Base-by-base conservation (phyloP, 2,797 vertebrate species). In the Takifugu rubripes region DNA sequence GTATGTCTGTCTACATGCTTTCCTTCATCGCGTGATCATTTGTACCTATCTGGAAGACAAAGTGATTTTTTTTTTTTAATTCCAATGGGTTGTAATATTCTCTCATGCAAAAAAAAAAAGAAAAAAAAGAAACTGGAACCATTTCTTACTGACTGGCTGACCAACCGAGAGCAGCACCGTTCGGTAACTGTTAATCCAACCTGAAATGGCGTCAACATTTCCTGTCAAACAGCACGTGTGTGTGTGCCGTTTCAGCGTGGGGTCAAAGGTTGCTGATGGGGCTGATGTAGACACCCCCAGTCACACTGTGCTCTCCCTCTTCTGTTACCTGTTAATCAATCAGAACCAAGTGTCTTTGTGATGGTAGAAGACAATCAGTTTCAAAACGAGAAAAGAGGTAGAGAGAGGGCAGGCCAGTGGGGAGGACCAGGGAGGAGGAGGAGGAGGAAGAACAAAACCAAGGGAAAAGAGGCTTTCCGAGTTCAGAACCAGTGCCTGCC, bases 301-400 rank as follows among this genome's bases (percentile, higher is more conserved):
- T 90, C 90, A 84, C 90, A 91, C 90, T 91, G 90, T 91, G 88
- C 88, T 91, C 91, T 90, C 90, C 89, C 89, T 90, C 87, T 89
- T 91, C 89, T 90, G 85, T 89, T 90, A 90, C 91, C 89, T 90
- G 91, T 91, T 88, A 90, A 90, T 91, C 91, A 91, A 91, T 92
- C 90, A 91, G 90, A 92, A 91, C 89, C 87, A 91, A 92, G 90
- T 92, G 91, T 92, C 91, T 92, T 92, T 92, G 91, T 91, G 91
- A 91, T 92, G 89, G 90, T 92, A 90, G 91, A 92, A 92, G 91
- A 92, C 91, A 92, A 92, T 92, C 91, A 92, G 90, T 90, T 92
- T 91, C 88, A 91, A 92, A 91, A 90, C 84, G 84, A 90, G 86
- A 82, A 88, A 78, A 87, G 86, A 81, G 89, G 89, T 87, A 85